These are phyloP conservation scores for Corapipo altera DNA, from an alignment of 2,113 vertebrate genomes.

Conservation along the genomic window DNA sequence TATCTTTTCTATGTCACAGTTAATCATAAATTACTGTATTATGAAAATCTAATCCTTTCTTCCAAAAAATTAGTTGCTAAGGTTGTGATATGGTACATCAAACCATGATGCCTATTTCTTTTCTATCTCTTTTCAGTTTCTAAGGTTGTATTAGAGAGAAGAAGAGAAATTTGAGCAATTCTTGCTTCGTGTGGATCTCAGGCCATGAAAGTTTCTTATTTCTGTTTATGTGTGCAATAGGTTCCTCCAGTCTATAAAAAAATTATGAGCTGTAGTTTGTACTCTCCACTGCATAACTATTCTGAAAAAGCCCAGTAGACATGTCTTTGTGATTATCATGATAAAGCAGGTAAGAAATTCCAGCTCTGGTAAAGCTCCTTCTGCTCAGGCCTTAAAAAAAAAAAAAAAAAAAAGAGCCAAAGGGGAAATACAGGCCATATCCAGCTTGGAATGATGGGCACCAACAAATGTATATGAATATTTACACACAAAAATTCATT, in stretches of 20 bases:
- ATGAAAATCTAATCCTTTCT: background rate
- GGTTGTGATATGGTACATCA: background rate
- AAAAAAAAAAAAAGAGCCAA: background rate
- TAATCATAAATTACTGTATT: background rate
- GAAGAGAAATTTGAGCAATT: background rate
- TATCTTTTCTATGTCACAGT: background rate
- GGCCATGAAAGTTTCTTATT: background rate
- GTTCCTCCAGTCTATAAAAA: background rate
- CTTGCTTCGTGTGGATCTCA: background rate
- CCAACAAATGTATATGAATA: background rate
- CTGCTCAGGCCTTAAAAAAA: background rate
- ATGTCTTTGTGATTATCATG: background rate
- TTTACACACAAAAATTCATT: background rate
- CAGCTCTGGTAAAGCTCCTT: background rate
- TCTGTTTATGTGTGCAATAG: background rate
- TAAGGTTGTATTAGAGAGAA: background rate
- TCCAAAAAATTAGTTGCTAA: background rate
- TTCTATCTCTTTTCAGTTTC: background rate
- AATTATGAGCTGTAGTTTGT: background rate
- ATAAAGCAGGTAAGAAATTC: background rate
- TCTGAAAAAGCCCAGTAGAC: background rate
- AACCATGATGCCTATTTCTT: background rate
- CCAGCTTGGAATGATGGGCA: background rate
- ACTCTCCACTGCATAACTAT: background rate
- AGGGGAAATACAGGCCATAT: background rate